phyloP scores from a whole-genome alignment of 23 tunicate genomes.

The Diplosoma virens region DNA sequence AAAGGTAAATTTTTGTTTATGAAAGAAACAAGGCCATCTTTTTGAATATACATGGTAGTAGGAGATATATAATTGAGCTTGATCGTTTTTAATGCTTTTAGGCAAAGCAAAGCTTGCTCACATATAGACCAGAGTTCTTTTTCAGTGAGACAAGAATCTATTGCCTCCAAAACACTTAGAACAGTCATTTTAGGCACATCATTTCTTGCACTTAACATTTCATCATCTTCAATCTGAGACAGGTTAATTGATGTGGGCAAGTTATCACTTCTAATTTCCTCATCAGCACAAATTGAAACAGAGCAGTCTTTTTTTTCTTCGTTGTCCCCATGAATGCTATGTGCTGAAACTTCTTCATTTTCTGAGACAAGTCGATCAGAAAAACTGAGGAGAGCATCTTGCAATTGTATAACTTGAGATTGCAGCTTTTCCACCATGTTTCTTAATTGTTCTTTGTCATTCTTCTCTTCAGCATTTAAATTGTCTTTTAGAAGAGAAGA shows the following conservation, averaged over 20 bases:
- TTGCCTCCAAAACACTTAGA: conserved; percentile 38
- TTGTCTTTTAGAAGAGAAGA: not conserved
- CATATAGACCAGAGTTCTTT: conserved; percentile 85
- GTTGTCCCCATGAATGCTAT: not conserved
- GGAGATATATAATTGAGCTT: conserved; percentile 34
- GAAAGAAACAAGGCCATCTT: conserved; percentile 67
- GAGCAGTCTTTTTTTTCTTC: not conserved
- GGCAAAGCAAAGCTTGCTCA: conserved; percentile 57
- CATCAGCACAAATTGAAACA: not conserved
- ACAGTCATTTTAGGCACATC: conserved; percentile 53
- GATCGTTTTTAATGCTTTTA: conserved; percentile 19
- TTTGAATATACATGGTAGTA: conserved; percentile 39
- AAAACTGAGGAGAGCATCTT: conserved; percentile 65
- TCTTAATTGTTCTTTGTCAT: conserved; percentile 38
- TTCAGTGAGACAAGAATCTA: conserved; percentile 66
- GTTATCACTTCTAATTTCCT: not conserved
- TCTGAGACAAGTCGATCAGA: conserved; percentile 38
- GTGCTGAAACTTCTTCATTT: conserved; percentile 7
- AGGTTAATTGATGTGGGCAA: not conserved
- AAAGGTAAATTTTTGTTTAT: conserved; percentile 1
- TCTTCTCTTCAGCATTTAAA: not conserved
- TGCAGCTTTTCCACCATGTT: conserved; percentile 59
- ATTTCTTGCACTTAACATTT: conserved; percentile 56
- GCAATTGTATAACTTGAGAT: conserved; percentile 70
- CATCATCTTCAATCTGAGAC: conserved; percentile 10